Conservation (phyloP, 2,113 vertebrate species). For the Vulpes lagopus region DNA sequence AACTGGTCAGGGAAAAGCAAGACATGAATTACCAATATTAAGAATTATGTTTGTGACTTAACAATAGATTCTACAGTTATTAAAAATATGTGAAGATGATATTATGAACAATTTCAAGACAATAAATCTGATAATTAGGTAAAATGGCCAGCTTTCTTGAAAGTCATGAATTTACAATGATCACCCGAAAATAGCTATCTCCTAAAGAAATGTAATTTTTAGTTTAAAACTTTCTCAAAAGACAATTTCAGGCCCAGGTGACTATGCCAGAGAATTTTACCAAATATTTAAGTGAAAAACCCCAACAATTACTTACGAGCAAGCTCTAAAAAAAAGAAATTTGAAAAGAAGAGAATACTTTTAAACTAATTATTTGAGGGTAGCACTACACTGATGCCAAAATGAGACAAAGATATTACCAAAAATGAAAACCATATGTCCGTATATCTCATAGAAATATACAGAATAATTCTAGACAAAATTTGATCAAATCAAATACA, state of each 20-base stretch:
- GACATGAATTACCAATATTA: neutral
- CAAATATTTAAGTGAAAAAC: neutral
- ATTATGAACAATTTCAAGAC: neutral
- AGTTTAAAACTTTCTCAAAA: neutral
- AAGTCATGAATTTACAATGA: neutral
- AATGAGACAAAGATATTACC: neutral
- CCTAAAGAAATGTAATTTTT: neutral
- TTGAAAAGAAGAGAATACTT: neutral
- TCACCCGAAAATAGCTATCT: neutral
- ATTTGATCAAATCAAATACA: neutral
- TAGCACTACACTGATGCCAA: neutral
- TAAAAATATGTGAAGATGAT: neutral
- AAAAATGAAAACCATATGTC: neutral
- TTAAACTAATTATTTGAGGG: neutral
- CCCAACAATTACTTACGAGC: neutral
- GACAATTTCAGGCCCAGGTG: neutral
- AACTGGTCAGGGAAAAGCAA: neutral
- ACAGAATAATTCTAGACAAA: neutral
- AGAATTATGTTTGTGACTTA: neutral
- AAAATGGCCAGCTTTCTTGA: neutral
- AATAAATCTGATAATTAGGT: neutral
- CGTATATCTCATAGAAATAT: neutral
- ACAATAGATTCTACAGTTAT: neutral
- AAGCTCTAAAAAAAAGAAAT: neutral
- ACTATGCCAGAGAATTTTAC: neutral